phyloP scores from a whole-genome alignment of 2,113 vertebrate genomes.

The Mandrillus leucophaeus region DNA sequence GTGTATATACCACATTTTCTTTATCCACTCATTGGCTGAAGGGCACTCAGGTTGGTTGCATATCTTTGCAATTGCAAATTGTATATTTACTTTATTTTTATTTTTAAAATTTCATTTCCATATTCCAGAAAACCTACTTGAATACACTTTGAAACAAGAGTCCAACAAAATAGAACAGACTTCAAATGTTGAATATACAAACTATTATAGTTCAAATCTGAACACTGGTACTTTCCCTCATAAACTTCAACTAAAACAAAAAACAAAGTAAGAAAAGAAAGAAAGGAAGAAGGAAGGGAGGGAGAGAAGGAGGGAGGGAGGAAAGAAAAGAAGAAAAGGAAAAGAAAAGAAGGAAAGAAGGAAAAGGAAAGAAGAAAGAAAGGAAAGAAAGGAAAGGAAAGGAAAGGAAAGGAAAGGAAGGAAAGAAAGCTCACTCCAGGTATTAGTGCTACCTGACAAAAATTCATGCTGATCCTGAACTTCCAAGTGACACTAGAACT shows the following conservation, averaged over 20 bases:
- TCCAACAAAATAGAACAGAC: conserved; percentile 99
- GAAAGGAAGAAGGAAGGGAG: too few relatives aligned
- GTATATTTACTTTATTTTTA: too few relatives aligned
- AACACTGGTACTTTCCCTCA: conserved; percentile 90
- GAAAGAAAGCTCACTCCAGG: conserved; percentile 78
- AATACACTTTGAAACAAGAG: conserved; percentile 99
- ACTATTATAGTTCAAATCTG: conserved; percentile 92
- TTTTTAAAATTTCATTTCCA: too few relatives aligned
- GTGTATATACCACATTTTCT: too few relatives aligned
- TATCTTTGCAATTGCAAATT: too few relatives aligned
- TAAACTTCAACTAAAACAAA: conserved; percentile 86
- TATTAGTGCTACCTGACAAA: conserved; percentile 73
- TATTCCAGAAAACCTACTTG: conserved; percentile 85
- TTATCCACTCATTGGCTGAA: too few relatives aligned
- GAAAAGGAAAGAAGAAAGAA: too few relatives aligned
- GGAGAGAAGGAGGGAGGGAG: too few relatives aligned
- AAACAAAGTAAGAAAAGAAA: conserved; percentile 75
- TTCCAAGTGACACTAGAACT: conserved; percentile 83
- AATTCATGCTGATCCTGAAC: conserved; percentile 80
- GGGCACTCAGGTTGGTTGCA: too few relatives aligned
- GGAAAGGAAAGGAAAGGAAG: too few relatives aligned
- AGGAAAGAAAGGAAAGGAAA: neutral
- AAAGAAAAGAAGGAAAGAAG: too few relatives aligned
- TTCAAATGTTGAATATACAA: conserved; percentile 96
- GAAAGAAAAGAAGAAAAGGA: too few relatives aligned